Percentiles rank a stretch among this genome's conserved stretches.
phyloP scores from a whole-genome alignment of 2,113 vertebrate genomes.

The Chaenocephalus aceratus region DNA sequence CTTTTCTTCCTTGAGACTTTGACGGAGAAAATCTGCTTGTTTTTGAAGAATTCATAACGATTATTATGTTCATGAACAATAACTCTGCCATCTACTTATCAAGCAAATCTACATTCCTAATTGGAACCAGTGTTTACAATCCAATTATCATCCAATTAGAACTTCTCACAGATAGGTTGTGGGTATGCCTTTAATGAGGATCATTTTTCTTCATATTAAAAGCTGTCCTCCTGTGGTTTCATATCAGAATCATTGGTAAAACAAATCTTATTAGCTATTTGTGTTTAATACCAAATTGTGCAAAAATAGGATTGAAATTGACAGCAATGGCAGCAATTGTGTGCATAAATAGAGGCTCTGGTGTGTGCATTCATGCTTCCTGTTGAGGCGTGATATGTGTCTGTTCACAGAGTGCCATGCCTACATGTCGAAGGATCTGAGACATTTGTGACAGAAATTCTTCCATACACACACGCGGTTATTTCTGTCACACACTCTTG shows the following conservation, averaged over 20 bases:
- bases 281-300: slow-evolving; percentile 1
- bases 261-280: slow-evolving; percentile 22
- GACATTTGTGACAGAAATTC: slow-evolving; percentile 58
- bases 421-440: slow-evolving; percentile 59
- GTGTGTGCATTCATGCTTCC: slow-evolving; percentile 16
- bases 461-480: slow-evolving; percentile 27
- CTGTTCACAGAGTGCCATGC: slow-evolving; percentile 22
- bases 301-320: slow-evolving; percentile 36
- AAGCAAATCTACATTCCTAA: slow-evolving; percentile 26
- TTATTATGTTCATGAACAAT: slow-evolving; percentile 7
- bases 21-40: not conserved
- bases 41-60: slow-evolving; percentile 4
- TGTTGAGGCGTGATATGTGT: slow-evolving; percentile 30
- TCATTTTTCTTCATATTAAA: not conserved
- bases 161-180: slow-evolving; percentile 21
- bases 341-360: slow-evolving; percentile 17
- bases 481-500: slow-evolving; percentile 54
- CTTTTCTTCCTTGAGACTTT: not conserved
- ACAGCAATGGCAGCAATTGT: slow-evolving; percentile 30
- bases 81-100: slow-evolving; percentile 14
- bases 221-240: not conserved
- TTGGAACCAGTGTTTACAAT: slow-evolving; percentile 39
- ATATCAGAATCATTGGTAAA: slow-evolving; percentile 13
- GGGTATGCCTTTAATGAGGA: slow-evolving; percentile 14
- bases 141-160: slow-evolving; percentile 43